phyloP scores from a whole-genome alignment of 2,888 invertebrate species.

The Agrotis puta region DNA sequence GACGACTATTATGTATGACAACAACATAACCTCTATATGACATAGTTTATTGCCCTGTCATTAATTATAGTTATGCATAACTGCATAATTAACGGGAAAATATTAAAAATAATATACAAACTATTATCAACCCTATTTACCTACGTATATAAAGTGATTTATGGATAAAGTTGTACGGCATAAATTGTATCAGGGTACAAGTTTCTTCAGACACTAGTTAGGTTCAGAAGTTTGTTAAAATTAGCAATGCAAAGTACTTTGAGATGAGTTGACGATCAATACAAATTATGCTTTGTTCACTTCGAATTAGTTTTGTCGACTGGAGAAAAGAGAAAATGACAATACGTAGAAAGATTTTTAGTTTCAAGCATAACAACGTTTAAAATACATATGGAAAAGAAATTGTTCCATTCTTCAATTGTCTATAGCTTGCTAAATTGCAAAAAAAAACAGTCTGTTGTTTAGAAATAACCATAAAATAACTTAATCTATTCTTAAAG shows the following conservation, averaged over 20 bases:
- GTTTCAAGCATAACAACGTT: too few relatives aligned
- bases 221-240: constrained; percentile 22
- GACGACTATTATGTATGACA: background rate
- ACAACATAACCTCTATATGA: constrained; percentile 16
- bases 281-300: constrained; percentile 18
- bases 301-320: background rate
- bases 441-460: too few relatives aligned
- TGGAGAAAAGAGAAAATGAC: background rate
- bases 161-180: constrained; percentile 27
- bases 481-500: too few relatives aligned
- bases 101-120: constrained; percentile 3
- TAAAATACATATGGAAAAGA: too few relatives aligned
- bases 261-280: constrained; percentile 28
- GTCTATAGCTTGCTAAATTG: too few relatives aligned
- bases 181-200: constrained; percentile 13
- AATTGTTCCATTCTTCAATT: too few relatives aligned
- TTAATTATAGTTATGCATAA: constrained; percentile 35
- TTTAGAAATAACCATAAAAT: too few relatives aligned
- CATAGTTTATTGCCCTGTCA: constrained; percentile 51
- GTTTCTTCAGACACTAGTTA: constrained; percentile 18
- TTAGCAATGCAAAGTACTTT: constrained; percentile 5
- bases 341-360: too few relatives aligned
- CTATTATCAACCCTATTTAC: constrained; percentile 25
- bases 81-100: constrained; percentile 27
- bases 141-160: constrained; percentile 19